Percentiles rank a stretch among this genome's conserved stretches.
Evolutionary conservation across 2,113 vertebrate species (phyloP).

Genomic region (Chaetorhynchus papuensis): DNA sequence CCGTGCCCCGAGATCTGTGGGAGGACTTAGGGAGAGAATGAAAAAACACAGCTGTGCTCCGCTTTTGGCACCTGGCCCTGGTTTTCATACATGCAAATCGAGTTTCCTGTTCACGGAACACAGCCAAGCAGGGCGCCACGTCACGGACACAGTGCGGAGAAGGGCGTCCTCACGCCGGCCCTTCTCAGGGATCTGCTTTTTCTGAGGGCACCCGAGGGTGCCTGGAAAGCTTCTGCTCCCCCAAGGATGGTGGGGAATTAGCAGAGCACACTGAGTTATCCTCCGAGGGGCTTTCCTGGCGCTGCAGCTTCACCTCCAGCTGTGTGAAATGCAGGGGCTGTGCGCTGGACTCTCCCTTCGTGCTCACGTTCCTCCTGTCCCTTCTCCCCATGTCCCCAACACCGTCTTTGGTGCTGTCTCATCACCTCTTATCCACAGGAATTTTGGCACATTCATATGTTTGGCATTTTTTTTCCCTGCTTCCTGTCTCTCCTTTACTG

Average conservation of each 20-base stretch:
- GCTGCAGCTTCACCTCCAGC: neutral
- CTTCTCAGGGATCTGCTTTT: neutral
- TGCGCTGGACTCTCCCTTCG: neutral
- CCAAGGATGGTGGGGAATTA: neutral
- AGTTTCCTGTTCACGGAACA: neutral
- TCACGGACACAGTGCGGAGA: neutral
- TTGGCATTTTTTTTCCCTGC: neutral
- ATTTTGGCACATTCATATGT: neutral
- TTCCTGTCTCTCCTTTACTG: slow-evolving; percentile 1
- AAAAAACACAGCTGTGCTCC: neutral
- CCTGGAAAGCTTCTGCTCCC: neutral
- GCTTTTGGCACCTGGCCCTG: neutral
- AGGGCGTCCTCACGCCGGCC: neutral
- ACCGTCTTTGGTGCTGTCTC: neutral
- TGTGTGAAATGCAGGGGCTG: accelerated
- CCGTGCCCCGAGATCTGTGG: neutral
- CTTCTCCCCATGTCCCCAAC: accelerated
- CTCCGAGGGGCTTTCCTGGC: neutral
- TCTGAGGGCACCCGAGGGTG: neutral
- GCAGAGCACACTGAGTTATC: neutral
- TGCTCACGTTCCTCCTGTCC: neutral
- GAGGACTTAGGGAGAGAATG: neutral
- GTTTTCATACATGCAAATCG: slow-evolving; percentile 2
- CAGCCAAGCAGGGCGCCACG: neutral
- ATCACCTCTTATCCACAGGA: neutral